Evolutionary conservation across 2,888 invertebrate species (phyloP), one percentile per base, ranked within the genome.

Genomic region (Caenorhabditis parvicauda): DNA sequence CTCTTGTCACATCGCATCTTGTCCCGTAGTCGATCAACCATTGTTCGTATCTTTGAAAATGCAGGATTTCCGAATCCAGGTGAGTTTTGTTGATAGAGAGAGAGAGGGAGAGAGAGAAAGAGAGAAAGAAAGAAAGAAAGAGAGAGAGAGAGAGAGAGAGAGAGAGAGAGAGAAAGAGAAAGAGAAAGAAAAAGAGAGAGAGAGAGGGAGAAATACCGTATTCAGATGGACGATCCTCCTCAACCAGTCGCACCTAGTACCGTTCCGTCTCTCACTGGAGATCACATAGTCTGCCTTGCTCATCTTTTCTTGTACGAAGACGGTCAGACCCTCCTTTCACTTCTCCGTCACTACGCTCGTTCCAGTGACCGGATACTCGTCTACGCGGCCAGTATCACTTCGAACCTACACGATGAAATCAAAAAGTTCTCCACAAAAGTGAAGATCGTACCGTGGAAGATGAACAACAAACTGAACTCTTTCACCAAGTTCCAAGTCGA

Each of bases 291-390:
- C 19, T 62, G 62, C 41, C 54, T 62, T 54, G 55, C 62, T 3
- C 62, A 62, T 52, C 46, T 62, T 24, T 44, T 62, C 19, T 50
- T 62, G 17, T 62, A 57, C 41, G 62, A 62, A 46, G 62, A 62
- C 43, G 62, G 62, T 3, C 46, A 57, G 3, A 58, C 57, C 9
- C 41, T 62, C 5, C 49, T 62, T 24, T 57, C 62, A 3, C 54
- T 62, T 17, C 17, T 62, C 22, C 54, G 58, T 29, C 57, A 62
- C 46, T 62, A 57, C 38, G 49, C 50, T 54, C 39, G 49, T 28
- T 39, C 57, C 4, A 54, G 53, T 22, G 29, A 46, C 32, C 52
- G 48, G 41, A 62, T 62, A 38, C 41, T 51, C 27, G 54, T 62
- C 27, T 62, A 62, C 42, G 57, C 62, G 17, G 57, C 62, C 7